These are phyloP conservation scores for Petrocephalus sullivani DNA, from an alignment of 2,797 vertebrate species.

Conservation along the genomic window DNA sequence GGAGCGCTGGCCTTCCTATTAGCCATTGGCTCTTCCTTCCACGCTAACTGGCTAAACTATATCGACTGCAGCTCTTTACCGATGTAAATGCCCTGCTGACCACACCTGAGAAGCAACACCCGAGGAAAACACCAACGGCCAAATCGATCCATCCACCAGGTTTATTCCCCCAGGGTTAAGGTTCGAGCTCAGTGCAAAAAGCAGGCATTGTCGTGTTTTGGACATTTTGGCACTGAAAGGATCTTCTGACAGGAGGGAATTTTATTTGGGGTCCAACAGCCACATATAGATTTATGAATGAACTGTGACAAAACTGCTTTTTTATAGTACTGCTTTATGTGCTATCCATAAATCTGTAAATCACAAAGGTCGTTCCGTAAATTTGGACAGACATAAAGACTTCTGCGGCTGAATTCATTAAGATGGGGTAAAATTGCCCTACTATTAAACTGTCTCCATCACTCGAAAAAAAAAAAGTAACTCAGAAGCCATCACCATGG, in stretches of 20 bases:
- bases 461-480: background rate
- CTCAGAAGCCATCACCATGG: background rate
- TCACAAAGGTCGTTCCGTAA: background rate
- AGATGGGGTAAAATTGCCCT: background rate
- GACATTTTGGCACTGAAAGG: background rate
- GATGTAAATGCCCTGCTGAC: background rate
- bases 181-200: background rate
- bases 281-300: background rate
- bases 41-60: background rate
- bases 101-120: background rate
- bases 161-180: background rate
- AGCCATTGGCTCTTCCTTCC: background rate
- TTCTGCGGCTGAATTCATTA: background rate
- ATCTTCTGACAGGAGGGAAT: background rate
- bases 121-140: background rate
- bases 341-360: background rate
- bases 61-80: background rate
- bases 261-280: background rate
- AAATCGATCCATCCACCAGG: background rate
- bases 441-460: background rate
- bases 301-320: background rate
- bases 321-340: background rate
- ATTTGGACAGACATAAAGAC: slow-evolving; percentile 13
- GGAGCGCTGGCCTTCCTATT: background rate
- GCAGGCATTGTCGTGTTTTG: background rate